These are phyloP conservation scores for Pteropus alecto DNA, from an alignment of 2,113 vertebrate species.

Conservation along the genomic window DNA sequence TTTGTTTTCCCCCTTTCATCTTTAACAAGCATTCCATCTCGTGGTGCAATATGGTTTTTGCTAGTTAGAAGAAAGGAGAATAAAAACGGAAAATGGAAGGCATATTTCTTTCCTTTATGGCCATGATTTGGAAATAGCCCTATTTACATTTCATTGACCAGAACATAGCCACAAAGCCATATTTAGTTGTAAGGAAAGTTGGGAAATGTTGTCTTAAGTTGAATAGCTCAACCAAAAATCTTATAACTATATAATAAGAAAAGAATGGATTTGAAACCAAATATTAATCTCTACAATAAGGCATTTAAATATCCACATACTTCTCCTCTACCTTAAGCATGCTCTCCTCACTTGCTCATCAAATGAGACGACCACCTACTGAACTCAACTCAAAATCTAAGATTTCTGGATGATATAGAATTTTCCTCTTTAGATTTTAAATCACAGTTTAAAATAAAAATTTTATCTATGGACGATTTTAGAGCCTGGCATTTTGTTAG, in stretches of 20 bases:
- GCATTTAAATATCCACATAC: neutral
- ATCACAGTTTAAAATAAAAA: neutral
- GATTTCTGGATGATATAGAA: neutral
- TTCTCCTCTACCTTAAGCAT: neutral
- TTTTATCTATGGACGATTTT: neutral
- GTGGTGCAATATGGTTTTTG: neutral
- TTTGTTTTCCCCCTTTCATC: conserved; percentile 15
- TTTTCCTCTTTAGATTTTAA: neutral
- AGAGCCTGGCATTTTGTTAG: neutral
- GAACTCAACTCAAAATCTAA: neutral
- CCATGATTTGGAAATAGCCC: neutral
- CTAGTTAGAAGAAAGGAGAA: neutral
- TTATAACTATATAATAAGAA: neutral
- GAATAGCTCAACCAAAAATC: neutral
- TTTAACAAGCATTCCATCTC: conserved; percentile 18
- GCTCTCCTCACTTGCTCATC: neutral
- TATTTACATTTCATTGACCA: neutral
- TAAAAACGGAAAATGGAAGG: neutral
- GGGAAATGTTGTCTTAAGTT: neutral
- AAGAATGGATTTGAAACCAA: neutral
- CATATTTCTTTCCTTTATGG: neutral
- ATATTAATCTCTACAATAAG: neutral
- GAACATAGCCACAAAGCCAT: neutral
- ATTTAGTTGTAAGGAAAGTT: neutral
- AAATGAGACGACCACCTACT: neutral